Base-by-base conservation (phyloP, 2,888 invertebrate genomes). In the Cyclophora punctaria region DNA sequence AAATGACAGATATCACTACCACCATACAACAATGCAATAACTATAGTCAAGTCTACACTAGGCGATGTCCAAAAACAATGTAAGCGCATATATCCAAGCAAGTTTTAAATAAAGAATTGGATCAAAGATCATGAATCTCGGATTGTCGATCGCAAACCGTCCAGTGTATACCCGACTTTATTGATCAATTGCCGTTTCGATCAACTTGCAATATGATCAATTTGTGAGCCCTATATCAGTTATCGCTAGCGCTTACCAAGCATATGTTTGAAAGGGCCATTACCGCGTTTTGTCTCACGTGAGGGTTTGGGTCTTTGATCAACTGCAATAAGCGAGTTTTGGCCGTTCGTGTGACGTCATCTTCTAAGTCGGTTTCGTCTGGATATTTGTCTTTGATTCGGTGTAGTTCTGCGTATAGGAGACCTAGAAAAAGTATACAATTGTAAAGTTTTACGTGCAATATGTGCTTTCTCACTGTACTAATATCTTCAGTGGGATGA, bases 261-360 rank as follows among this genome's bases (percentile, higher is more conserved):
- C 83, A 83, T 2, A 89, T 69, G 57, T 80, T 80, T 0, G 91
- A 89, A 20, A 92, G 81, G 0, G 92, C 91, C 66, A 90, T 79
- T 1, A 90, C 91, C 0, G 92, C 83, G 64, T 90, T 85, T 54
- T 90, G 86, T 7, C 92, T 71, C 1, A 92, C 92, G 4, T 73
- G 74, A 1, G 90, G 82, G 51, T 89, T 84, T 3, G 83, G 69
- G 62, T 92, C 92, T 48, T 89, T 88, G 45, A 92, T 69, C 2
- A 93, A 80, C 49, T 89, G 89, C 45, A 91, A 67, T 3, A 93
- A 75, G 0, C 91, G 83, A 7, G 86, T 55, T 7, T 87, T 64
- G 60, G 83, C 83, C 3, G 67, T 66, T 1, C 72, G 60, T 0
- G 83, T 80, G 44, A 87, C 69, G 43, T 85, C 86, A 0, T 74